These are phyloP conservation scores for Pristiophorus japonicus DNA, from an alignment of 2,113 vertebrate genomes.

Conservation along the genomic window DNA sequence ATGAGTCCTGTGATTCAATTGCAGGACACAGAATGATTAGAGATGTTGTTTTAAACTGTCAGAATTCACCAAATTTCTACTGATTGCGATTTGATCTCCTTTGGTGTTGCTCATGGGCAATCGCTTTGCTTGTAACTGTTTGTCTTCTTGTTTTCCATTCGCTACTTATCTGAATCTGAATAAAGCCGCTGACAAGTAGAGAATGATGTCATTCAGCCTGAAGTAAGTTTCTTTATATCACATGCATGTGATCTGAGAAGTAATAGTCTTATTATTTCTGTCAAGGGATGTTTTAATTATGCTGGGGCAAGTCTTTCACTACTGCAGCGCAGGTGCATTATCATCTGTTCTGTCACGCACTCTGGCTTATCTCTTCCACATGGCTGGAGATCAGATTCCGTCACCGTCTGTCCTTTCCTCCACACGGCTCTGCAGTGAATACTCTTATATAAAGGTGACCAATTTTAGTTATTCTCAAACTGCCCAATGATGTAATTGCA, in stretches of 20 bases:
- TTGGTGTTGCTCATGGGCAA: neutral
- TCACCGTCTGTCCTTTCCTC: neutral
- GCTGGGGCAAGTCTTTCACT: neutral
- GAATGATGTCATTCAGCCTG: neutral
- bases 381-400: neutral
- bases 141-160: neutral
- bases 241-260: neutral
- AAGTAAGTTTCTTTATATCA: slow-evolving; percentile 2
- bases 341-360: neutral
- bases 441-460: neutral
- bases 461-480: neutral
- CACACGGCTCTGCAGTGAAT: neutral
- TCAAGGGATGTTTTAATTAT: neutral
- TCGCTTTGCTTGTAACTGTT: neutral
- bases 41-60: neutral
- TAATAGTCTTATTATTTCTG: neutral
- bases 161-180: neutral
- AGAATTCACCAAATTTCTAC: neutral
- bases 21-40: neutral
- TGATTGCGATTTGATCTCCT: neutral
- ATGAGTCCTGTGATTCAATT: neutral
- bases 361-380: neutral
- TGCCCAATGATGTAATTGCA: neutral
- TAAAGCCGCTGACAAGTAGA: neutral
- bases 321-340: neutral